Conservation (phyloP, 2,797 vertebrate genomes). For the Pseudochaenichthys georgianus region DNA sequence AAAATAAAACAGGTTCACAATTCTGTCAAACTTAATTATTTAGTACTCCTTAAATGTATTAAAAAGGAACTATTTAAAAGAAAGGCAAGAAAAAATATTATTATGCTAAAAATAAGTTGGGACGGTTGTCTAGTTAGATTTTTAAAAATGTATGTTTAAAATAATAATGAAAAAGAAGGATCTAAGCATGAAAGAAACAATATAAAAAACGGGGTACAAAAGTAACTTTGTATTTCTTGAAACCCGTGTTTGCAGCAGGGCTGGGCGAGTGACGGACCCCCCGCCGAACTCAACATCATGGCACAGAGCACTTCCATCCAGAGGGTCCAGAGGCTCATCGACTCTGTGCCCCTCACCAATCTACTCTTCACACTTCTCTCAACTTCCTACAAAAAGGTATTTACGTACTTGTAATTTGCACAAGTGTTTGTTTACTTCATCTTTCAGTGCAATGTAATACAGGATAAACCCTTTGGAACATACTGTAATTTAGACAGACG, state of each 20-base stretch:
- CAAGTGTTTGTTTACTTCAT: no score
- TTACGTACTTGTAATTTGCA: background rate
- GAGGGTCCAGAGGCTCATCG: constrained; percentile 95
- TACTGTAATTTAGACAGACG: no score
- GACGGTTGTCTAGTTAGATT: background rate
- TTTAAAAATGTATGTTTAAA: background rate
- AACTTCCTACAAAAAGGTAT: constrained; percentile 97
- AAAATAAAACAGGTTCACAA: constrained; percentile 4
- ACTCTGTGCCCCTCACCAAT: constrained; percentile 97
- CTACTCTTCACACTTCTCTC: constrained; percentile 95
- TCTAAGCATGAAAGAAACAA: background rate
- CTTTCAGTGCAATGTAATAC: no score
- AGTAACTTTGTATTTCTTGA: constrained; percentile 11
- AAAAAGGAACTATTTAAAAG: background rate
- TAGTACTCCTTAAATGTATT: background rate
- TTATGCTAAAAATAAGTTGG: no score
- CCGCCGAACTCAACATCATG: constrained; percentile 95
- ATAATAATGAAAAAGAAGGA: background rate
- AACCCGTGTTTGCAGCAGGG: constrained; percentile 76
- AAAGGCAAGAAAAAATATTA: background rate
- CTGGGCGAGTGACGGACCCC: constrained; percentile 94
- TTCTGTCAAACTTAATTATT: background rate
- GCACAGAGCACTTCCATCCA: constrained; percentile 98
- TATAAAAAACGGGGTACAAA: background rate
- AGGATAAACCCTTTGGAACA: no score